Conservation (phyloP, 1,140 invertebrate species). For the Rhagoletis pomonella region DNA sequence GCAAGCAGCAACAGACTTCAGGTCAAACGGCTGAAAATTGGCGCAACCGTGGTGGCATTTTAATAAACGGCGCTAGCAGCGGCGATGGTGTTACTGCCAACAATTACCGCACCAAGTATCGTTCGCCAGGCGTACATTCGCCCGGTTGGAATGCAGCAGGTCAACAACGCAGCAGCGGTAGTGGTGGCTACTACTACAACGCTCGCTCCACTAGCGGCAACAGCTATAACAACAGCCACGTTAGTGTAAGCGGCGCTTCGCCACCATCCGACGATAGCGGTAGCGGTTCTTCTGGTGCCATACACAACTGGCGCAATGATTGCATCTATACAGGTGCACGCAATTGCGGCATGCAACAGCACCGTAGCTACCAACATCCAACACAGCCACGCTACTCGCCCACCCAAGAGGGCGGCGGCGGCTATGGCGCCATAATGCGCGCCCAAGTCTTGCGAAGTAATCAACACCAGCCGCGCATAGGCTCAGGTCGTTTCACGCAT, state of each 20-base stretch:
- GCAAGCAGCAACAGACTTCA: constrained; percentile 61
- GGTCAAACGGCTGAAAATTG: constrained; percentile 65
- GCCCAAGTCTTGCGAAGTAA: background rate
- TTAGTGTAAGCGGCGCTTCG: constrained; percentile 63
- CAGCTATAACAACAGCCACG: constrained; percentile 62
- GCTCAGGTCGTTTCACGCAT: constrained; percentile 55
- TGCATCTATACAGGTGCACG: constrained; percentile 65
- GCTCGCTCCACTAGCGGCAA: constrained; percentile 56
- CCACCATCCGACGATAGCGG: constrained; percentile 64
- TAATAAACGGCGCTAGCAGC: constrained; percentile 60
- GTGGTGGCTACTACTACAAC: background rate
- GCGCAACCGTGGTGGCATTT: constrained; percentile 69
- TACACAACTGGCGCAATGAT: constrained; percentile 72
- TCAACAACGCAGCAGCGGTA: background rate
- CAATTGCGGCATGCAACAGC: constrained; percentile 62
- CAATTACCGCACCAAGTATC: constrained; percentile 55
- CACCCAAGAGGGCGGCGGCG: background rate
- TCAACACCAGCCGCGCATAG: constrained; percentile 54
- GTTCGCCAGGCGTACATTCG: background rate
- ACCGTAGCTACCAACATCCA: constrained; percentile 55
- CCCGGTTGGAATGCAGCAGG: constrained; percentile 2
- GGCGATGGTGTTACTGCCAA: constrained; percentile 57
- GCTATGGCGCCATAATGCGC: background rate
- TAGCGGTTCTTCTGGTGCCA: constrained; percentile 54
- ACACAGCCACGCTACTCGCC: constrained; percentile 52